Evolutionary conservation across 2,797 vertebrate species (phyloP).

Genomic region (Fratercula arctica): DNA sequence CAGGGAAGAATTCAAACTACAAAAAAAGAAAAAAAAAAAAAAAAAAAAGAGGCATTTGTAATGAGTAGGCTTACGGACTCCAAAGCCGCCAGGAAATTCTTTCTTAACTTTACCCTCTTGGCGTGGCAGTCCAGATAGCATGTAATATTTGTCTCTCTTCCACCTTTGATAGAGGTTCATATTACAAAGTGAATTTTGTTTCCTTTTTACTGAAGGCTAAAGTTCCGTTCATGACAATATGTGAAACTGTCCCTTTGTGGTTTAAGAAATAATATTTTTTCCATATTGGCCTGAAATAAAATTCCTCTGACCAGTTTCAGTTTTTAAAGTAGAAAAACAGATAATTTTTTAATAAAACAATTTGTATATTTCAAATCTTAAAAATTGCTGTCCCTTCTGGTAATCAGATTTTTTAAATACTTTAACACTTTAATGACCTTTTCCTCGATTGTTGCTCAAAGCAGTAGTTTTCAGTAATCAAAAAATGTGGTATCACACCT

Average conservation of each 20-base stretch:
- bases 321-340: conserved; percentile 66
- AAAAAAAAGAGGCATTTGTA: conserved; percentile 16
- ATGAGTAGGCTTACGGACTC: conserved; percentile 35
- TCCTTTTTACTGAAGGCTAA: conserved; percentile 23
- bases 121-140: conserved; percentile 13
- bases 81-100: conserved; percentile 55
- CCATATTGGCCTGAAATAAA: conserved; percentile 63
- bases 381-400: neutral
- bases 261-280: conserved; percentile 69
- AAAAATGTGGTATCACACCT: neutral
- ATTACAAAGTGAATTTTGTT: conserved; percentile 48
- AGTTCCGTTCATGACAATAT: conserved; percentile 38
- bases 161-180: conserved; percentile 42
- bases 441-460: neutral
- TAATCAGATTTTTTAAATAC: neutral
- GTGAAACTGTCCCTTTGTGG: conserved; percentile 70
- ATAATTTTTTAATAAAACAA: conserved; percentile 45
- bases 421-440: neutral
- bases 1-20: conserved; percentile 29
- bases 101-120: conserved; percentile 50
- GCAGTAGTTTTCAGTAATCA: neutral
- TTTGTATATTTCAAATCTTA: conserved; percentile 22
- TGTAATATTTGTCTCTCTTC: conserved; percentile 37
- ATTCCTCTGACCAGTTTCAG: conserved; percentile 55
- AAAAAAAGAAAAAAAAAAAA: neutral